Evolutionary conservation across 2,113 vertebrate genomes (phyloP), one percentile per base, ranked within the genome.

Genomic region (Urocolius indicus): DNA sequence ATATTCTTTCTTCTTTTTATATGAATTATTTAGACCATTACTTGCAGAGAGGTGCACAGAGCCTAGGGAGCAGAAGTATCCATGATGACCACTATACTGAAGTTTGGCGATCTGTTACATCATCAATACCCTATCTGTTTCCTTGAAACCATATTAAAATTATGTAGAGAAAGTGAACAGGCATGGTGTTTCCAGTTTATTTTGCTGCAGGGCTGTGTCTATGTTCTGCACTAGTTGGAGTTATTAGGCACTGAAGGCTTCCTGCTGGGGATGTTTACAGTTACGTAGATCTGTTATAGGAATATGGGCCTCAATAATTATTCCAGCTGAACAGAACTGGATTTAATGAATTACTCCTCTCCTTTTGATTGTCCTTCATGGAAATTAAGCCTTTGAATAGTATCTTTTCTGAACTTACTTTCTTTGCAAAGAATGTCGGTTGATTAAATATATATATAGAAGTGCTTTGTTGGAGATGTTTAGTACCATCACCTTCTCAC

Each of bases 311-410:
- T 81, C 89, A 89, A 74, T 92, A 81, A 61, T 19, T 75, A 54
- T 82, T 83, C 66, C 90, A 93, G 54, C 22, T 93, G 84, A 68
- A 69, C 26, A 2, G 38, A 45, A 79, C n/a, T 83, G 45, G 67
- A 54, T 82, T 83, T 87, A 87, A 62, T 87, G 45, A 71, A 75
- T 82, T 87, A 57, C 7, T 79, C 26, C 29, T 74, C 66, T 79
- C 41, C 54, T 81, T 95, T 84, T 81, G 18, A 18, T 89, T 76
- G 17, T 63, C n/a, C 19, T 87, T 87, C 11, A 5, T 36, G 26
- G 57, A 93, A 81, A 77, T 38, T 5, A 74, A 41, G 16, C 16
- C 23, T 74, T 84, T 87, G 74, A 84, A 54, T 73, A 45, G 30
- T 1, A 1, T 66, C 27, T 67, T 81, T 84, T 71, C 27, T 51